phyloP scores from a whole-genome alignment of 2,113 vertebrate genomes.

The Pithys albifrons region DNA sequence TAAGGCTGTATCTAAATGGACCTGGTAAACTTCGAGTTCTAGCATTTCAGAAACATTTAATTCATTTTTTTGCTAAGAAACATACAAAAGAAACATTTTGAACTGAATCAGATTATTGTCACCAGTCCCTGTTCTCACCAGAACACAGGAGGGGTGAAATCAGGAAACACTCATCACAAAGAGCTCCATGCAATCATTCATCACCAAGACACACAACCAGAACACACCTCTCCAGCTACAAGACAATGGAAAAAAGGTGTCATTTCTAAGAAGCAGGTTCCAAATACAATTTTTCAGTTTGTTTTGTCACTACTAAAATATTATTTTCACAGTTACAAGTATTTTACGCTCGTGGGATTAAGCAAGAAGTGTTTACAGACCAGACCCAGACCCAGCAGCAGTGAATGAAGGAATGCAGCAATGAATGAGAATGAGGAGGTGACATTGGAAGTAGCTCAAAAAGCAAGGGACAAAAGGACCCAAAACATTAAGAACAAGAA shows the following conservation, averaged over 20 bases:
- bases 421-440: not conserved
- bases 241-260: not conserved
- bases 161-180: not conserved
- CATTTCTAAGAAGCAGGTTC: not conserved
- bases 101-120: not conserved
- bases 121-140: not conserved
- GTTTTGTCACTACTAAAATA: not conserved
- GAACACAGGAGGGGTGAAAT: not conserved
- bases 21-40: not conserved
- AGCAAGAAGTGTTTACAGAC: not conserved
- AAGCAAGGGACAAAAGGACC: not conserved
- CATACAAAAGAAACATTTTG: not conserved
- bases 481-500: not conserved
- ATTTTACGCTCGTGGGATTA: not conserved
- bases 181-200: not conserved
- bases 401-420: not conserved
- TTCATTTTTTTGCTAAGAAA: not conserved
- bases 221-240: not conserved
- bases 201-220: not conserved
- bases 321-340: not conserved
- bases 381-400: not conserved
- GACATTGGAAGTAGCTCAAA: not conserved
- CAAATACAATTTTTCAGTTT: not conserved
- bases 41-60: not conserved
- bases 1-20: not conserved